These are phyloP conservation scores for Eubucco bourcierii DNA, from an alignment of 2,113 vertebrate species.

Conservation along the genomic window DNA sequence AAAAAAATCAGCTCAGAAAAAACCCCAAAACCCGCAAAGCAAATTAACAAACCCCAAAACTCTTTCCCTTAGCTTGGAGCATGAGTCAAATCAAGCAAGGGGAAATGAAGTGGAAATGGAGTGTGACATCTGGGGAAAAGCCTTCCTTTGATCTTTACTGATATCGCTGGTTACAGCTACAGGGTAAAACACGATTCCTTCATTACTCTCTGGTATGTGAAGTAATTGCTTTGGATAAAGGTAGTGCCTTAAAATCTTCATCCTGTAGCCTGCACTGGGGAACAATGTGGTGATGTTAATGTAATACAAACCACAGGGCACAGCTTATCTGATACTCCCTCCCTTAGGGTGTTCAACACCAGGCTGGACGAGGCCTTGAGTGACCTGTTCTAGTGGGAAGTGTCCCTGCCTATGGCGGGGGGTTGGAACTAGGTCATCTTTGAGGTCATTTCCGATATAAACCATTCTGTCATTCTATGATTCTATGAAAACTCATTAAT, in stretches of 20 bases:
- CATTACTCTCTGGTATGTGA: neutral
- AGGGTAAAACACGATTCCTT: neutral
- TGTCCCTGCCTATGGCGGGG: too few relatives aligned
- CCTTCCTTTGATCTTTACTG: conserved; percentile 15
- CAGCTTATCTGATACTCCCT: neutral
- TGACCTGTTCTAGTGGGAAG: too few relatives aligned
- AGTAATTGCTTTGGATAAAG: neutral
- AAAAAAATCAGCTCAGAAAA: conserved; percentile 16
- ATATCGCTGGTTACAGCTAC: conserved; percentile 16
- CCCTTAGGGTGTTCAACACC: too few relatives aligned
- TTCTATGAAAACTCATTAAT: neutral
- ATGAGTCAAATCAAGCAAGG: conserved; percentile 9
- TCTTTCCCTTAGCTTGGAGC: neutral
- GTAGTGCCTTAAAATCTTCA: neutral
- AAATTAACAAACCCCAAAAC: neutral
- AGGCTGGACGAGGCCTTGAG: too few relatives aligned
- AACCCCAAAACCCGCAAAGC: too few relatives aligned
- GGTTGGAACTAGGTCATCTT: too few relatives aligned
- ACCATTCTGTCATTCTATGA: too few relatives aligned
- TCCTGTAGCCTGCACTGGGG: neutral
- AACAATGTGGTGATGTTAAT: neutral
- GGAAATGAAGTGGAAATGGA: conserved; percentile 52
- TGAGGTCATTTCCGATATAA: too few relatives aligned
- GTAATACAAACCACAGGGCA: neutral
- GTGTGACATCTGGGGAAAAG: conserved; percentile 3